These are phyloP conservation scores for Chauna torquata DNA, from an alignment of 2,113 vertebrate species.

Conservation along the genomic window DNA sequence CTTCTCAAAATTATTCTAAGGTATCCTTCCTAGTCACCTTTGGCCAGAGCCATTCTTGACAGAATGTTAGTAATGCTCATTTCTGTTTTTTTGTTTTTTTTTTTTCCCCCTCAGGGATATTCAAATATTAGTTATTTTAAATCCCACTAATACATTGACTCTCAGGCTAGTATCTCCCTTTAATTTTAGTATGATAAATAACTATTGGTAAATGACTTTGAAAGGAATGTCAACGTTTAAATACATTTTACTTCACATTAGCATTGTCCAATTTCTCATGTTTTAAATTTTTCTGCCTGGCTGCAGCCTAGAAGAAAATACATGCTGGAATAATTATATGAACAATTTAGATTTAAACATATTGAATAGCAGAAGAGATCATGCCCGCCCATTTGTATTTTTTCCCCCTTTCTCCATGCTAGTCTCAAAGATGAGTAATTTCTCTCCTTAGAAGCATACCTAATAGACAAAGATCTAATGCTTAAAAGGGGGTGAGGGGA, in stretches of 20 bases:
- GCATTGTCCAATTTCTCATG: slow-evolving; percentile 78
- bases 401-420: not conserved
- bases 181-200: slow-evolving; percentile 69
- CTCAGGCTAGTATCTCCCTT: slow-evolving; percentile 73
- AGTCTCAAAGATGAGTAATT: slow-evolving; percentile 76
- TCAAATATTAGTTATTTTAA: slow-evolving; percentile 71
- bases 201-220: slow-evolving; percentile 71
- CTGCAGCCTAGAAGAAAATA: slow-evolving; percentile 78
- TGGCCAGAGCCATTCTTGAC: slow-evolving; percentile 33
- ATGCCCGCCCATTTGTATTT: slow-evolving; percentile 73
- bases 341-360: slow-evolving; percentile 81
- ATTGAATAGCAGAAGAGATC: slow-evolving; percentile 75
- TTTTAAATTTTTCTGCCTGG: slow-evolving; percentile 81
- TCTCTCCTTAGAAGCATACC: slow-evolving; percentile 71
- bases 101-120: slow-evolving; percentile 17
- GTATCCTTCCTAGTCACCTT: slow-evolving; percentile 41
- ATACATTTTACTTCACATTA: slow-evolving; percentile 77
- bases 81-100: not conserved
- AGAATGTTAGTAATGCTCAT: not conserved
- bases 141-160: slow-evolving; percentile 49
- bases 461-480: slow-evolving; percentile 73
- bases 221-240: slow-evolving; percentile 76
- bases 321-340: slow-evolving; percentile 80
- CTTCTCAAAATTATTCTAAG: not conserved
- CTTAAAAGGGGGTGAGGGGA: slow-evolving; percentile 52